Base-by-base conservation (phyloP, 2,888 invertebrate species). In the Parelbella ahira region DNA sequence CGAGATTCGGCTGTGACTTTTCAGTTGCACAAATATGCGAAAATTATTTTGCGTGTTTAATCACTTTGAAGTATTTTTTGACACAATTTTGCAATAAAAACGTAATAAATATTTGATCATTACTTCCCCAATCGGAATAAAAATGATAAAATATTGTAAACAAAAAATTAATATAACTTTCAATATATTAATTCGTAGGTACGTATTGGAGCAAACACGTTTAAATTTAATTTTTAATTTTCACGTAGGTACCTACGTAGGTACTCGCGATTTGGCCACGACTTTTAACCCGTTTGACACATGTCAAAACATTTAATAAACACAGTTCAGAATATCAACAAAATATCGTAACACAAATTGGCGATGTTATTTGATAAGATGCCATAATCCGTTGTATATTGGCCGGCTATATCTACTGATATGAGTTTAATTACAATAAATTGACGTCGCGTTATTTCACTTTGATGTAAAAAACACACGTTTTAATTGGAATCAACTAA, bases 381-480 rank as follows among this genome's bases (percentile, higher is more conserved):
- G 42, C 52, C 45, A 53, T 80, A 81, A 82, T 79, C 72, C 74
- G 53, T 60, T 61, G 58, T 74, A 76, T 79, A 81, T 77, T 77
- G 73, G n/a, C 65, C 50, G 36, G 50, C 30, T 73, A 72, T 74
- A 71, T 58, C 24, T 53, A 30, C 52, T 59, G 38, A 39, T 39
- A 39, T 15, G 11, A 12, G 12, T 19, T 32, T 39, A 39, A 39
- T 39, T 39, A 39, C 38, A 21, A 11, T 24, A 4, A 3, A 21
- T 12, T 18, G 15, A 23, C 18, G 30, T 24, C 11, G 28, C 13
- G 9, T 19, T 32, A 13, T 20, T 7, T 37, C 8, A 20, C 9
- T 30, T 30, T 18, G 23, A 37, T 29, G 28, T 38, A 18, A 7
- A 28, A 15, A 15, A 21, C 13, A 20, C 29, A 29, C n/a, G n/a